A percentile compares a stretch with the other conserved stretches of the same genome.
These are phyloP conservation scores for Latrodectus elegans DNA, from an alignment of 2,888 invertebrate genomes.

Conservation along the genomic window DNA sequence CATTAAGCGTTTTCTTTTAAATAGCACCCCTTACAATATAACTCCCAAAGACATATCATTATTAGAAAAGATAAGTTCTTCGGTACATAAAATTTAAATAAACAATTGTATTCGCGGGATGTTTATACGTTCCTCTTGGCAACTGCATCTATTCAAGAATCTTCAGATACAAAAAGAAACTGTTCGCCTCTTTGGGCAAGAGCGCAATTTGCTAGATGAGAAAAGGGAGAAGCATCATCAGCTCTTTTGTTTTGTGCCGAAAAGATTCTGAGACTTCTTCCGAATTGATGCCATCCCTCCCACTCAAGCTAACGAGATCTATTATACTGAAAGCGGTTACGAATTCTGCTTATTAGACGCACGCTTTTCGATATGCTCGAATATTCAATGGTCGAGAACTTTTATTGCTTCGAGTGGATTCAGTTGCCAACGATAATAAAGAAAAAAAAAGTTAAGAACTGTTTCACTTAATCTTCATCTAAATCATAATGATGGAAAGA, in stretches of 20 bases:
- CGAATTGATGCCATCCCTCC: not conserved
- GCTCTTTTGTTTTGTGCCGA: not conserved
- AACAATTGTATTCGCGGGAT: not conserved
- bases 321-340: slow-evolving; percentile 51
- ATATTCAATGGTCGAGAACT: slow-evolving; percentile 6
- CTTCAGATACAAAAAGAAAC: not conserved
- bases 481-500: not conserved
- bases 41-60: no score
- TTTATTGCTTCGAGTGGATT: not conserved
- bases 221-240: not conserved
- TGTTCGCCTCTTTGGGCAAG: not conserved
- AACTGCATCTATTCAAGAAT: not conserved
- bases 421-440: not conserved
- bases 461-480: not conserved
- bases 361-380: slow-evolving; percentile 18
- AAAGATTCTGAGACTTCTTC: not conserved
- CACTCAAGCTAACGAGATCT: slow-evolving; percentile 35
- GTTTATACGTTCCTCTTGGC: not conserved
- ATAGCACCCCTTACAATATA: no score
- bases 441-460: not conserved
- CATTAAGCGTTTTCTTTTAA: no score
- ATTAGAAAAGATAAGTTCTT: not conserved
- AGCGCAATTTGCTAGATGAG: not conserved
- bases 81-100: not conserved
- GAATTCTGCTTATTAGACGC: slow-evolving; percentile 33